Evolutionary conservation across 2,888 invertebrate species (phyloP), one percentile per base, ranked within the genome.

Genomic region (Drosophila prostipennis): DNA sequence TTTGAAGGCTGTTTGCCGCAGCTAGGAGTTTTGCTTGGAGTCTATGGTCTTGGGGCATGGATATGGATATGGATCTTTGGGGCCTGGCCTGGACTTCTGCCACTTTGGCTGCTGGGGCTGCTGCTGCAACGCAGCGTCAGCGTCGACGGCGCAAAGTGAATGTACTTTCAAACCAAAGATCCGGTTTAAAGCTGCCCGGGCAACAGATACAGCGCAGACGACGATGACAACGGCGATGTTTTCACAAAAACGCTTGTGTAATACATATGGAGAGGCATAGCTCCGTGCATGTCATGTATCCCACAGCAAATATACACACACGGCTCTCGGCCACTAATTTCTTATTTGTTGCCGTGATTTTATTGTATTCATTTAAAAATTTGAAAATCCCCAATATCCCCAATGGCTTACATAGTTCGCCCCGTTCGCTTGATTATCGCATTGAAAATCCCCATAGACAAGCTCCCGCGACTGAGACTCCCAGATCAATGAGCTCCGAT

Each of bases 141-240:
- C 54, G 59, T 58, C 78, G 78, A 72, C 68, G 76, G 80, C 79
- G 84, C 77, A 86, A 90, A 90, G 89, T 90, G 90, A 90, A 90
- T 89, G 90, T 89, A 89, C 89, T 87, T 89, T 89, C 88, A 81
- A 84, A 88, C 72, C 78, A 85, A 80, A 89, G 89, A 89, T 89
- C 89, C 89, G 89, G 89, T 89, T 89, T 89, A 87, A 81, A 85
- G 79, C 45, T 64, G 51, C 57, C 78, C 78, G 77, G 79, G 67
- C 76, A 83, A 65, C 70, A 75, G 80, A 75, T 48, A 58, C 54
- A 58, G 57, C 63, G 49, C 67, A 57, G 55, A 74, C 68, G 46
- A 51, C 63, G 68, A 69, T 59, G 78, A 58, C 64, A 74, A 56
- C 80, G 78, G 77, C 74, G 76, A 80, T 71, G 80, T 85, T 85